Evolutionary conservation across 1,140 invertebrate species (phyloP), one percentile per base, ranked within the genome.

Genomic region (Aphelinus atriplicis): DNA sequence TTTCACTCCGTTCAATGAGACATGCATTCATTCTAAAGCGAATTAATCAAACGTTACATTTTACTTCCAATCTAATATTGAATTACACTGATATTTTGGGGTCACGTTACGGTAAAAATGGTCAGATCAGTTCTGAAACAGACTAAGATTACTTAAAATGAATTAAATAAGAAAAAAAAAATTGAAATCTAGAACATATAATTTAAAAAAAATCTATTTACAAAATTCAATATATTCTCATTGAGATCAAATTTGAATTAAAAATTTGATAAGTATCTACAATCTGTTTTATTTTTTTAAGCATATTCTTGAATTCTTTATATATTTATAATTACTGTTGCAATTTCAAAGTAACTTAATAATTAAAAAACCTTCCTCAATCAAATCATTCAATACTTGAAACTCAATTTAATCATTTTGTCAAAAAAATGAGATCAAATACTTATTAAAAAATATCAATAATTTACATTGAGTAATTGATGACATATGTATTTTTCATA

Each of bases 171-270:
- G n/a, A 51, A 71, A 56, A 47, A 47, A 42, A 45, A 62, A 50
- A 58, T 7, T 69, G 5, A 45, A 26, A 26, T 26, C 53, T 64
- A 50, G 70, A 58, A 61, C 51, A 65, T 9, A n/a, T 9, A 67
- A 55, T 71, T 50, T 47, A 61, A 57, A 7, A 57, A 67, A n/a
- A 58, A 71, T 48, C 9, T 51, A 65, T 61, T 61, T 53, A 71
- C 57, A 71, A 60, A 64, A 60, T 61, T 55, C 48, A 60, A 58
- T 65, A 56, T 63, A 53, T 4, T 26, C 7, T 7, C 61, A 51
- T 26, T 2, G 3, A 70, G 7, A 70, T 53, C 2, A 9, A 70
- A 46, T 42, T 53, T 61, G 7, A 48, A 70, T 61, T 60, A 43
- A 7, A 61, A 61, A 45, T 61, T 61, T 3, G 48, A 63, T 9